These are phyloP conservation scores for Protaetia brevitarsis DNA, from an alignment of 1,140 invertebrate species.

Conservation along the genomic window DNA sequence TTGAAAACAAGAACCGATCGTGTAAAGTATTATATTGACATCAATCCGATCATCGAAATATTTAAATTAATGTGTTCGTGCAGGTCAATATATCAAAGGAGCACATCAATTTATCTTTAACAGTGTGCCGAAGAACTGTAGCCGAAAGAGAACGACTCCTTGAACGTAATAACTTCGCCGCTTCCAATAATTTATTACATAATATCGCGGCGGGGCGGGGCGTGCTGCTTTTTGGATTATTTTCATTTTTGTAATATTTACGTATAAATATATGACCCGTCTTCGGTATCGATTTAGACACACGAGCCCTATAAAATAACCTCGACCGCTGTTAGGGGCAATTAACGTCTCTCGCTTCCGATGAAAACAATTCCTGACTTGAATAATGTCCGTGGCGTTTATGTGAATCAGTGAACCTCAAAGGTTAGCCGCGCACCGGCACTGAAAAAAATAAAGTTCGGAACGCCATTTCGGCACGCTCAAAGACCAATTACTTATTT, in stretches of 20 bases:
- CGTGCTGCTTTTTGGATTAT: conserved; percentile 1
- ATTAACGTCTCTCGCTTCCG: conserved; percentile 10
- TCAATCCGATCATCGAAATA: conserved; percentile 2
- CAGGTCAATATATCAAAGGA: conserved; percentile 2
- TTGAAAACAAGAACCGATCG: no score
- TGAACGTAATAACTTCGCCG: conserved; percentile 1
- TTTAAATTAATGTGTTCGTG: conserved; percentile 3
- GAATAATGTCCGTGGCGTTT: conserved; percentile 13
- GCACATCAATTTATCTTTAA: conserved; percentile 17
- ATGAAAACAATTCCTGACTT: conserved; percentile 11
- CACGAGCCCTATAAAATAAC: background rate
- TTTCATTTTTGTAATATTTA: conserved; percentile 14
- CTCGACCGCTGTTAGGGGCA: conserved; percentile 7
- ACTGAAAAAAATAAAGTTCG: background rate
- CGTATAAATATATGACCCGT: conserved; percentile 8
- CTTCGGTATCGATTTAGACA: background rate
- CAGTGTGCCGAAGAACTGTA: background rate
- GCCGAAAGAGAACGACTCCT: background rate
- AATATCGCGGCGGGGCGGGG: background rate
- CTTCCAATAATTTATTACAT: conserved; percentile 12
- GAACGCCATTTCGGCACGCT: conserved; percentile 6
- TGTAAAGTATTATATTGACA: background rate
- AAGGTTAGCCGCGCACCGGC: conserved; percentile 1
- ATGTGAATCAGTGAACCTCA: conserved; percentile 13
- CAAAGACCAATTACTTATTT: conserved; percentile 6